Percentiles rank a stretch among this genome's conserved stretches.
These are phyloP conservation scores for Leptodactylus fallax DNA, from an alignment of 2,797 vertebrate species.

Conservation along the genomic window DNA sequence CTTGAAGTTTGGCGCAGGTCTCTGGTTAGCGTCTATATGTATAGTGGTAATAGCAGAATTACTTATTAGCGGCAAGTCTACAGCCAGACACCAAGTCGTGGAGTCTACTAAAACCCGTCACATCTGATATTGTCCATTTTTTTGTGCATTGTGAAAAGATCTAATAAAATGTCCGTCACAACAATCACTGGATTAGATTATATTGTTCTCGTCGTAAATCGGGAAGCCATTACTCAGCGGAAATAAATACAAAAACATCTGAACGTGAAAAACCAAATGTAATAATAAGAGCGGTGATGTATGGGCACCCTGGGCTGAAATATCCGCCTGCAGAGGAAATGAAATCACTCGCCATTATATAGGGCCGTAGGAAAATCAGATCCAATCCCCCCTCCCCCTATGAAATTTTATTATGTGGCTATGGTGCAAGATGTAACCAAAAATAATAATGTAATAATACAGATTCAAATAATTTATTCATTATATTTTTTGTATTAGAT, in stretches of 20 bases:
- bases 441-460: too few species aligned
- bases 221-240: constrained; percentile 4
- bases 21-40: too few species aligned
- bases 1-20: too few species aligned
- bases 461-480: too few species aligned
- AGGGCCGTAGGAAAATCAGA: neutral
- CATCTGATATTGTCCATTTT: neutral
- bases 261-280: neutral
- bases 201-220: neutral
- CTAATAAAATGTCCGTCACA: constrained; percentile 2
- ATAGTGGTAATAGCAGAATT: too few species aligned
- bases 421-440: too few species aligned
- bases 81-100: too few species aligned
- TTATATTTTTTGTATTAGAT: too few species aligned
- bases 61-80: too few species aligned
- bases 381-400: neutral
- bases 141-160: neutral
- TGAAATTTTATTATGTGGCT: neutral
- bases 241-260: neutral
- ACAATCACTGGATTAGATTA: neutral
- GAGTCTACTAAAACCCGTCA: neutral
- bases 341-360: constrained; percentile 55
- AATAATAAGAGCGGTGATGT: constrained; percentile 32
- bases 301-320: neutral
- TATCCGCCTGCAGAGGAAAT: constrained; percentile 47